Conservation (phyloP, 1,140 invertebrate genomes). For the Drosophila triauraria region DNA sequence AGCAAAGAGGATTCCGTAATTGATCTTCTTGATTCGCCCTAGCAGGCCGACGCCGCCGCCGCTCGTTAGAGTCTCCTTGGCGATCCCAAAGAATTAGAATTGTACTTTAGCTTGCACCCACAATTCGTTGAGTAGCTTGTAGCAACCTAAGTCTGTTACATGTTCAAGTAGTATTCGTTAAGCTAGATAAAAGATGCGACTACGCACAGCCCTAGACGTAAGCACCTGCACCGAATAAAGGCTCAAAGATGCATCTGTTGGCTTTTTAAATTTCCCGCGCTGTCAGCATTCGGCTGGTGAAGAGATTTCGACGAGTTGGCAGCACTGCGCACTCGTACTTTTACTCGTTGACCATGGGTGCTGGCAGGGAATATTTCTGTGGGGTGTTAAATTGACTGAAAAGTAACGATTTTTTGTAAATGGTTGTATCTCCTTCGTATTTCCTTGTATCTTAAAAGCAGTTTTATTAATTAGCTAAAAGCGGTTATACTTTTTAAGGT, state of each 20-base stretch:
- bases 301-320: constrained; percentile 12
- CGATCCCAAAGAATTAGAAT: constrained; percentile 57
- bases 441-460: not conserved
- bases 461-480: not conserved
- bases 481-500: not conserved
- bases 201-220: constrained; percentile 11
- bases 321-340: constrained; percentile 2
- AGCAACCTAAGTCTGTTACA: constrained; percentile 33
- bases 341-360: constrained; percentile 7
- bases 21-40: constrained; percentile 70
- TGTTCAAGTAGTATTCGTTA: constrained; percentile 30
- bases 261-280: constrained; percentile 24
- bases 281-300: constrained; percentile 19
- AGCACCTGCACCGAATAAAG: constrained; percentile 30
- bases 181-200: not conserved
- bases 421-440: no score
- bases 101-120: constrained; percentile 15
- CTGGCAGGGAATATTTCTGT: no score
- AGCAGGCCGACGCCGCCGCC: constrained; percentile 17
- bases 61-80: constrained; percentile 12
- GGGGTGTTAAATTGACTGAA: not conserved
- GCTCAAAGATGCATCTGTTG: not conserved
- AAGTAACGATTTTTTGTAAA: not conserved
- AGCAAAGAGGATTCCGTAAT: constrained; percentile 68
- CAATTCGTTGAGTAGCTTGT: constrained; percentile 26